phyloP scores from a whole-genome alignment of 64 coral and sea anemone genomes.

The Stichodactyla helianthus region DNA sequence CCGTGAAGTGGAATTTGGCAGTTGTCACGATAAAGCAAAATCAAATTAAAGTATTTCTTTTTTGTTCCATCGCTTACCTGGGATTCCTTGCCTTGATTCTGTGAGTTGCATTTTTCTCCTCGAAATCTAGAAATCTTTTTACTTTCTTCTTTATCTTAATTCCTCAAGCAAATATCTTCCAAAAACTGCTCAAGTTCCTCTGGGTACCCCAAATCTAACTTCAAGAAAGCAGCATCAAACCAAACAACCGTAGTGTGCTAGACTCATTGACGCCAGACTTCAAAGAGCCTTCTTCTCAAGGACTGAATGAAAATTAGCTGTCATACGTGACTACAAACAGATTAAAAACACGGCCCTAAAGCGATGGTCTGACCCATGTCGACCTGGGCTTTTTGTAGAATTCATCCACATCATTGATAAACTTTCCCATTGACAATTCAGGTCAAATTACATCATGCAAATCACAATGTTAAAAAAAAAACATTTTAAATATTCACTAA shows the following conservation, averaged over 20 bases:
- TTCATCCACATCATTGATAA: background rate
- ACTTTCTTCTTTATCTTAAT: background rate
- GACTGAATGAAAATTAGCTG: background rate
- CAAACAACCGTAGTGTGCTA: background rate
- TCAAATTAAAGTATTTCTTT: too few species aligned
- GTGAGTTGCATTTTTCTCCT: background rate
- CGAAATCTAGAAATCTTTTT: background rate
- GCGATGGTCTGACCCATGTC: constrained; percentile 5
- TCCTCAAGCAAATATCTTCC: background rate
- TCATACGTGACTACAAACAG: background rate
- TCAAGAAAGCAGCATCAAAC: background rate
- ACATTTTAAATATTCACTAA: background rate
- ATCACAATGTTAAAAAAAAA: background rate
- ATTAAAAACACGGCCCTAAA: background rate
- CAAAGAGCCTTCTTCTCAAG: background rate
- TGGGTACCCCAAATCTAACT: background rate
- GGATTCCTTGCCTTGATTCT: background rate
- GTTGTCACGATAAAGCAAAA: too few species aligned
- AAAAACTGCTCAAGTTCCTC: background rate
- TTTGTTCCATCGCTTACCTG: background rate
- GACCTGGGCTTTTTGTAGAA: background rate
- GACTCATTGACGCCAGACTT: background rate
- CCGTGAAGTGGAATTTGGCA: too few species aligned
- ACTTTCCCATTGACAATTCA: background rate
- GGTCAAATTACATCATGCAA: background rate